phyloP scores from a whole-genome alignment of 2,113 vertebrate species.

The Cyanoliseus patagonus region DNA sequence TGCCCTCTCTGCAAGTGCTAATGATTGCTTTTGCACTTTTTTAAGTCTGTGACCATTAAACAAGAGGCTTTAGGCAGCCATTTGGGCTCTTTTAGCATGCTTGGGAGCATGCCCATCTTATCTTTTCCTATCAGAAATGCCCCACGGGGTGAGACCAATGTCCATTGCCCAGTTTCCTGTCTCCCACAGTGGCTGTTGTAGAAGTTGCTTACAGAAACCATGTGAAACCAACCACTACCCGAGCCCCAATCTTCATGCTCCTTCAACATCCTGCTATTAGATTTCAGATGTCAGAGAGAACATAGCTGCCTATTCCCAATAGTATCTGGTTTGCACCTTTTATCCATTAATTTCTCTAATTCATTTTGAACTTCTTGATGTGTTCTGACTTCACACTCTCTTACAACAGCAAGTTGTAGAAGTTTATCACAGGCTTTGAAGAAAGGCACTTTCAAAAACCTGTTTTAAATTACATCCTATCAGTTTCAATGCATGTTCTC shows the following conservation, averaged over 20 bases:
- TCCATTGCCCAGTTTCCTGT: neutral
- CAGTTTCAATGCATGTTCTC: neutral
- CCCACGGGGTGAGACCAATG: neutral
- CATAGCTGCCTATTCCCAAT: neutral
- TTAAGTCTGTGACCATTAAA: neutral
- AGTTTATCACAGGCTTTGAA: neutral
- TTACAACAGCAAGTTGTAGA: neutral
- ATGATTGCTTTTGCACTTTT: neutral
- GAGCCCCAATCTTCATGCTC: neutral
- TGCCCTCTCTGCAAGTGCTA: neutral
- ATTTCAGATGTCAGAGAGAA: neutral
- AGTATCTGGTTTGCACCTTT: neutral
- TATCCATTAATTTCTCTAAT: constrained; percentile 15
- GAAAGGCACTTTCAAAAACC: neutral
- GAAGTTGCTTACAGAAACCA: neutral
- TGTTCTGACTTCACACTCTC: neutral
- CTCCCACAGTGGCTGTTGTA: neutral
- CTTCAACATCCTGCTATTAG: neutral
- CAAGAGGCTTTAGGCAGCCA: neutral
- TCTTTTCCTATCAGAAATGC: neutral
- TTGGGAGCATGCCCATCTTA: neutral
- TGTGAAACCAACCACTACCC: neutral
- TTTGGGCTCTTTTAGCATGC: neutral
- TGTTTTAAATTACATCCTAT: neutral
- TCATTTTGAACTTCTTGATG: neutral